A percentile compares a stretch with the other conserved stretches of the same genome.
Conservation (phyloP, 1,140 invertebrate genomes). For the Hydropsyche tenuis region DNA sequence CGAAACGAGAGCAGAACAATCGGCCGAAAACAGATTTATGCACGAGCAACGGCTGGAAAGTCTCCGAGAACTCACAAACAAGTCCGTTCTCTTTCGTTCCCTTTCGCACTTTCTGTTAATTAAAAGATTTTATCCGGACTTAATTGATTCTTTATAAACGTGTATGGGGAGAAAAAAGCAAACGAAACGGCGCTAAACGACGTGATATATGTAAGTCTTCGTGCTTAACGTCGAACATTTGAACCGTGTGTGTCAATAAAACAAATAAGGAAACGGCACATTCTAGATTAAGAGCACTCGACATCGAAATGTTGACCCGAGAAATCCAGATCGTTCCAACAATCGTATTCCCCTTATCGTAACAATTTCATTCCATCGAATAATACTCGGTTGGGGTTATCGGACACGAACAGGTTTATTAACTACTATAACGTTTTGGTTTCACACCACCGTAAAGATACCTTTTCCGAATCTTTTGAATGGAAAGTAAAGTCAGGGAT, state of each 20-base stretch:
- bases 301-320: conserved; percentile 5
- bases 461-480: not conserved
- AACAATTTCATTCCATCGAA: conserved; percentile 46
- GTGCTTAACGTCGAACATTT: too few relatives aligned
- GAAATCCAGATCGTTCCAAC: conserved; percentile 16
- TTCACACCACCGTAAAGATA: conserved; percentile 11
- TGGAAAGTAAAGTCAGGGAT: not conserved
- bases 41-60: not conserved
- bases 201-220: not conserved
- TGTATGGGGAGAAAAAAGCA: too few relatives aligned
- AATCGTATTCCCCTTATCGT: conserved; percentile 38
- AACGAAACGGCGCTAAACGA: not conserved
- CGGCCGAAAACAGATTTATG: conserved; percentile 16
- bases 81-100: not conserved
- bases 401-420: conserved; percentile 41
- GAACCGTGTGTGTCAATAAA: not conserved
- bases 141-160: not conserved
- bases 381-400: conserved; percentile 43
- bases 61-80: conserved; percentile 4
- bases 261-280: conserved; percentile 5
- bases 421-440: conserved; percentile 27
- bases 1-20: conserved; percentile 30
- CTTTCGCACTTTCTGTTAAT: too few relatives aligned
- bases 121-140: not conserved
- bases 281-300: conserved; percentile 17